A percentile compares a stretch with the other conserved stretches of the same genome.
Evolutionary conservation across 2,797 vertebrate species (phyloP).

Genomic region (Clamator glandarius): DNA sequence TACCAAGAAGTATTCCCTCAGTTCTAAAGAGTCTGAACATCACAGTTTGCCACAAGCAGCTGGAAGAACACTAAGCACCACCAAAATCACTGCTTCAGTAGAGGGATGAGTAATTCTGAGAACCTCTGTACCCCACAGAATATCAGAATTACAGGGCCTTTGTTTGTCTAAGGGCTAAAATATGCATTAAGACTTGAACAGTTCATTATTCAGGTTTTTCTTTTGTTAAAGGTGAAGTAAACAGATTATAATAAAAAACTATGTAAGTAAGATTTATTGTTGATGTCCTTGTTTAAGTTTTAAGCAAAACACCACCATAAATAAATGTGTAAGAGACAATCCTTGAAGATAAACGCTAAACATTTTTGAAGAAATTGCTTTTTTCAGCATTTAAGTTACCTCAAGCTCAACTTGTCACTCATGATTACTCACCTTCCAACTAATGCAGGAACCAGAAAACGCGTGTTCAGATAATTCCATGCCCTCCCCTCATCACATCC

Average conservation of each 20-base stretch:
- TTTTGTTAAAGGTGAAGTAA: not conserved
- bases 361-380: not conserved
- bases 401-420: not conserved
- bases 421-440: not conserved
- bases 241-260: not conserved
- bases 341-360: not conserved
- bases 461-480: not conserved
- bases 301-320: not conserved
- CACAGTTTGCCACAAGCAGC: not conserved
- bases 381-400: not conserved
- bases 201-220: not conserved
- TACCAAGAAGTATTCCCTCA: not conserved
- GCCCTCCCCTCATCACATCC: not conserved
- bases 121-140: not conserved
- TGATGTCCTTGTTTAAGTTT: not conserved
- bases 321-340: not conserved
- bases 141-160: not conserved
- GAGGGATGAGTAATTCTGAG: not conserved
- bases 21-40: not conserved
- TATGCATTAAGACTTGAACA: not conserved
- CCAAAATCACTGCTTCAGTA: not conserved
- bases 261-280: not conserved
- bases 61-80: not conserved
- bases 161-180: too few species aligned
- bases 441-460: not conserved